Percentiles rank a stretch among this genome's conserved stretches.
Evolutionary conservation across 2,797 vertebrate species (phyloP).

Genomic region (Tamandua tetradactyla): DNA sequence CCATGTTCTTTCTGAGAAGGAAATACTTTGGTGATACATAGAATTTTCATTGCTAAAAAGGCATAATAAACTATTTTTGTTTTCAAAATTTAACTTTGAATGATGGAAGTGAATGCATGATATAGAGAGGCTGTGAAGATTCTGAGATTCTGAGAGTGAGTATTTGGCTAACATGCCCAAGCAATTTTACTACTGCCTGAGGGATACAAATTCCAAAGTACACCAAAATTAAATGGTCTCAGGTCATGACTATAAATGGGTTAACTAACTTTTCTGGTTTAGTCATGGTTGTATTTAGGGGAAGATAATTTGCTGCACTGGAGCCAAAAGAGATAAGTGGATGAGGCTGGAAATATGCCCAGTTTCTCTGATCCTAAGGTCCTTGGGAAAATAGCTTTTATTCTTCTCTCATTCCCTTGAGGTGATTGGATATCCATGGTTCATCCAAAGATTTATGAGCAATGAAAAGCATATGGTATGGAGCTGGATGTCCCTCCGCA

Average conservation of each 20-base stretch:
- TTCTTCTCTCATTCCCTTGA: conserved; percentile 41
- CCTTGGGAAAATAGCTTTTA: conserved; percentile 44
- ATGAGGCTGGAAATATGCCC: conserved; percentile 29
- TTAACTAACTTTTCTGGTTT: conserved; percentile 42
- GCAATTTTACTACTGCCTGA: background rate
- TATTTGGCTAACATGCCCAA: background rate
- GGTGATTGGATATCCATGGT: conserved; percentile 8
- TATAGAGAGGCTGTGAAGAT: background rate
- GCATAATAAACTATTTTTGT: background rate
- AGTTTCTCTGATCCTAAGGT: conserved; percentile 21
- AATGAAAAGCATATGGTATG: background rate
- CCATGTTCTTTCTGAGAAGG: background rate
- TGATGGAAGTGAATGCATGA: background rate
- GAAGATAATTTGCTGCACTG: conserved; percentile 30
- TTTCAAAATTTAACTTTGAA: background rate
- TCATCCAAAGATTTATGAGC: conserved; percentile 13
- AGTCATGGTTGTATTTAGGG: background rate
- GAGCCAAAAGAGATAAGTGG: conserved; percentile 45
- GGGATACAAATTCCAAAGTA: background rate
- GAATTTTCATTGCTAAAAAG: background rate
- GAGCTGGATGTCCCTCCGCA: background rate
- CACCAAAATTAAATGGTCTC: background rate
- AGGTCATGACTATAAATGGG: background rate
- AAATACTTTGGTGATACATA: background rate
- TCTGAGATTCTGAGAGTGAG: background rate